Base-by-base conservation (phyloP, 2,113 vertebrate genomes). In the Saguinus imperator region DNA sequence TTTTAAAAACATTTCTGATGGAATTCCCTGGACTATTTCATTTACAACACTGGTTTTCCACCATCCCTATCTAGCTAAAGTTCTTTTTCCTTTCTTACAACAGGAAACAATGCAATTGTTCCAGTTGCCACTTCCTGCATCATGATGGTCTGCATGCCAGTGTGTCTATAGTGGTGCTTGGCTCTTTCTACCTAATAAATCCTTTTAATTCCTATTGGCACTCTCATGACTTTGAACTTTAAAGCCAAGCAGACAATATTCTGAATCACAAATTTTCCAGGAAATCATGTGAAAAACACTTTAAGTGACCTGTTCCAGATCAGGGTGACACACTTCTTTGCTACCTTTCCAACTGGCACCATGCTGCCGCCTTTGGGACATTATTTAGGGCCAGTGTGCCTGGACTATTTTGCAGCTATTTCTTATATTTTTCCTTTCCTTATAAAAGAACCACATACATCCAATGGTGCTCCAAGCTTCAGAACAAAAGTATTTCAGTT, bases 171-270 rank as follows among this genome's bases (percentile, higher is more conserved):
- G 29, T 17, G 77, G 55, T 18, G 77, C 79, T 23, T 40, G 83
- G 32, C 75, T 79, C 43, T 58, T 55, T 66, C 50, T 50, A 35
- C 61, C 58, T 79, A 87, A 35, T 18, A 89, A 55, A n/a, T 86
- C 29, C 85, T 64, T 91, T 89, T 61, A 94, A 77, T 92, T 96
- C 95, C 70, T 58, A 48, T 1, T 92, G 97, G 94, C 77, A 61
- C 64, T 73, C 35, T 27, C 68, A 76, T 92, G 80, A 85, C 72
- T 88, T 64, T 93, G 45, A 97, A 95, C 82, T 89, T 90, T 50
- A 92, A 96, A 93, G 87, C 79, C 77, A 79, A 85, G 93, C 21
- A 97, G 91, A 90, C 93, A 72, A 89, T 50, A 94, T 72, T 94
- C 79, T 52, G 58, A 93, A 50, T 87, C n/a, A 75, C 83, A 80